Evolutionary conservation across 1,140 invertebrate genomes (phyloP), one percentile per base, ranked within the genome.

Genomic region (Drosophila repleta): DNA sequence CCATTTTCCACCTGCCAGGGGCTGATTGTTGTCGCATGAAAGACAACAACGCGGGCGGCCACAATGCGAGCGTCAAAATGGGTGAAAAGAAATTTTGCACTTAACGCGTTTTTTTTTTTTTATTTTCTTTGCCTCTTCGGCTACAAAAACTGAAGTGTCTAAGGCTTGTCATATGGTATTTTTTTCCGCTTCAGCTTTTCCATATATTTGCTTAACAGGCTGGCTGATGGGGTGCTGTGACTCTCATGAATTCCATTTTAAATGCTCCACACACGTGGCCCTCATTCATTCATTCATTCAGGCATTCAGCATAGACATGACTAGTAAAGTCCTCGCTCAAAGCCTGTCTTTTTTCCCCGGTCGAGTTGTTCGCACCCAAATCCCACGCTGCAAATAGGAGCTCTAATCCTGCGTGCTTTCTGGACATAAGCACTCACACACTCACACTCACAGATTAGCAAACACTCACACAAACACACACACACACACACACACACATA

Each of bases 11-110:
- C 81, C 81, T 87, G 82, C 46, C 24, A 62, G 46, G 20, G 11
- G 20, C 48, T 32, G 20, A 35, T 13, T 24, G 7, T 51, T 46
- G 48, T 41, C 29, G 39, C 41, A 56, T 43, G 61, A 57, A 61
- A 29, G 41, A 68, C 64, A 73, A 61, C 39, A 61, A 67, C n/a
- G 41, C 35, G 49, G 18, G 20, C 32, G 18, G 37, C 53, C 39
- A 71, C 55, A 71, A 71, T 45, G 65, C 67, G 73, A 83, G 70
- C 83, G 78, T 79, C 84, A 87, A 81, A 88, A 88, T 83, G 79
- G 76, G 66, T 88, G 79, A 88, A 88, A 89, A 83, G 79, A 88
- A 76, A 88, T 83, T 76, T 82, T 83, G 82, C 83, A 88, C 83
- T 89, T 89, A 88, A 89, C 83, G 83, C 79, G 83, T 88, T 79